These are phyloP conservation scores for Gonioctena quinquepunctata DNA, from an alignment of 1,140 invertebrate genomes.

Conservation along the genomic window DNA sequence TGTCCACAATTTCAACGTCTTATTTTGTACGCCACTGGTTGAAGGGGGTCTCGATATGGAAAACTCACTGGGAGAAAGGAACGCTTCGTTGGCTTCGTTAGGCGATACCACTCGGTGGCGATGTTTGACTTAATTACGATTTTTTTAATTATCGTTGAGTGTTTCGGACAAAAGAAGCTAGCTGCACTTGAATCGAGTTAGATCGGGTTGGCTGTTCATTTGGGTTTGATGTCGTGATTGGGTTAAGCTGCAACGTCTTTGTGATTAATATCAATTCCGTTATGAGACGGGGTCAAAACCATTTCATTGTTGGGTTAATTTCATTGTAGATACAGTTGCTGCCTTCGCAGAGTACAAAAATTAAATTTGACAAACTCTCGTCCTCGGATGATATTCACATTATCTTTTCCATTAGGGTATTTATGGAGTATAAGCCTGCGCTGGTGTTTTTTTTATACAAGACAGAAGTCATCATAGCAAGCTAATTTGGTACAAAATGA, in stretches of 20 bases:
- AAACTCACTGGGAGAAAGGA: constrained; percentile 39
- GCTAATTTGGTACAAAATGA: too few species aligned
- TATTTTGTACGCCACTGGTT: constrained; percentile 40
- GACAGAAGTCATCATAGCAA: too few species aligned
- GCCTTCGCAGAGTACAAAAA: too few species aligned
- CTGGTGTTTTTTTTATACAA: too few species aligned
- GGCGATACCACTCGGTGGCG: constrained; percentile 25
- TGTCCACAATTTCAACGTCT: too few species aligned
- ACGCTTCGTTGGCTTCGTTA: constrained; percentile 44
- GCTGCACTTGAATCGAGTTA: neutral
- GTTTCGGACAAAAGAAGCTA: neutral
- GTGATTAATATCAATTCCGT: neutral
- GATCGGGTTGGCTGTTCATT: neutral
- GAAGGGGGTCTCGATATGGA: constrained; percentile 13
- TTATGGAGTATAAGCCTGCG: too few species aligned
- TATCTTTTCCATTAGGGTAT: too few species aligned
- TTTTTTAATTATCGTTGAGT: neutral
- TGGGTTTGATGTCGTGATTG: neutral
- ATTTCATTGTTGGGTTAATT: too few species aligned
- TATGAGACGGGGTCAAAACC: too few species aligned
- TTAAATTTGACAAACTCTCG: too few species aligned
- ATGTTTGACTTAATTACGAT: constrained; percentile 35
- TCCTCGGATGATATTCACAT: too few species aligned
- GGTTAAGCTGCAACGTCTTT: neutral
- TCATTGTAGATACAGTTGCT: too few species aligned